Base-by-base conservation (phyloP, 2,888 invertebrate species). In the Thymelicus lineola region DNA sequence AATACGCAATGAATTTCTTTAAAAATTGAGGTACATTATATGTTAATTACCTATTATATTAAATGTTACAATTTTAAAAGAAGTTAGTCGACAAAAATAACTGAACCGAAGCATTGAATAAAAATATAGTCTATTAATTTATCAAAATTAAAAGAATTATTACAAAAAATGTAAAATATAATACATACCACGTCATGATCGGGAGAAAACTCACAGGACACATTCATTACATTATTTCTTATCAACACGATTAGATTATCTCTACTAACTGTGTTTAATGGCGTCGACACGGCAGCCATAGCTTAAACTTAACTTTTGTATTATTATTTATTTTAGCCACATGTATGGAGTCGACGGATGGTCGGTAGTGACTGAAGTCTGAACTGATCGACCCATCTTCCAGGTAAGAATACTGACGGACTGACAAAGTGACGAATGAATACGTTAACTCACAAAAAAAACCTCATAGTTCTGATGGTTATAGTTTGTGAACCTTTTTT, bases 211-310 rank as follows among this genome's bases (percentile, higher is more conserved):
- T 90, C 90, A 62, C 86, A 66, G 0, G 91, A 88, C 42, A 80
- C 81, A 75, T 89, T 86, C 28, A 91, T 67, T 36, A 86, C 79
- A 71, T 91, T 91, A 74, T 91, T 90, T 14, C 83, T 81, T 58
- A 91, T 85, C 7, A 90, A 75, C 73, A 88, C 85, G 4, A 79
- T 78, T 66, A 91, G 64, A 45, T 87, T 83, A 1, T 90, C 88
- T 61, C 90, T 80, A 0, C 81, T 80, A 6, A 91, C 71, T 1
- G 80, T 87, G 70, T 91, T 91, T 6, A 87, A 75, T 5, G 91
- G 91, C 4, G 91, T 91, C 38, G 84, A 85, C 9, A 80, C 74
- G 36, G 83, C 65, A 10, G 79, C 84, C 89, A 90, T 88, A 6
- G 14, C 42, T 28, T 28, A 28, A 2, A 28, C 9, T 15, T 35